Conservation (phyloP, 2,113 vertebrate species). For the Larimichthys polyactis region DNA sequence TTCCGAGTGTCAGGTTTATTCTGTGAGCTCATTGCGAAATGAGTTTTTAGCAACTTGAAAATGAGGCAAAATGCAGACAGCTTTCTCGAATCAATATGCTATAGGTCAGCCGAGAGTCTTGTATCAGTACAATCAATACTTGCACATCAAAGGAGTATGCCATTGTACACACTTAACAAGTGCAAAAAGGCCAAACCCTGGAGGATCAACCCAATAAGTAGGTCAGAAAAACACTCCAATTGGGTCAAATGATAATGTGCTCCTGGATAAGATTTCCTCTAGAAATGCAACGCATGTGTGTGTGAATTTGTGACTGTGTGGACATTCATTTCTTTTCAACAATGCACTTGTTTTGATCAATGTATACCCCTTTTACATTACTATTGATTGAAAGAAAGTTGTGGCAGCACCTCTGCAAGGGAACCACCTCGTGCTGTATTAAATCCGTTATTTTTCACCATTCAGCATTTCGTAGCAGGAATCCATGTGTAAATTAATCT, state of each 20-base stretch:
- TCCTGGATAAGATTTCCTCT: conserved; percentile 47
- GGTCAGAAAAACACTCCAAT: conserved; percentile 79
- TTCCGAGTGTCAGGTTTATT: conserved; percentile 14
- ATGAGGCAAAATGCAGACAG: conserved; percentile 59
- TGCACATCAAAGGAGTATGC: conserved; percentile 78
- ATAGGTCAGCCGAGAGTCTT: conserved; percentile 81
- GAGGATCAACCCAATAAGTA: conserved; percentile 77
- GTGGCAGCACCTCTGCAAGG: conserved; percentile 7
- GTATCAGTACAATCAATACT: conserved; percentile 80
- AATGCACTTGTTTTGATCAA: conserved; percentile 37
- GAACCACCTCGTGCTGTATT: conserved; percentile 43
- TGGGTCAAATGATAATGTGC: conserved; percentile 80
- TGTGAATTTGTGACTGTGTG: not conserved
- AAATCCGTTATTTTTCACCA: conserved; percentile 58
- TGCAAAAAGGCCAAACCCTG: conserved; percentile 75
- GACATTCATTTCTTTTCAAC: conserved; percentile 27
- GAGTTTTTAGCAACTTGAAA: conserved; percentile 73
- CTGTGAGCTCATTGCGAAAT: conserved; percentile 56
- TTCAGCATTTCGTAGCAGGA: conserved; percentile 80
- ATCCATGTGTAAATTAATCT: conserved; percentile 79
- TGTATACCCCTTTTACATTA: conserved; percentile 36
- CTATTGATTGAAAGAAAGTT: conserved; percentile 53
- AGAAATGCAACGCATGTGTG: conserved; percentile 18
- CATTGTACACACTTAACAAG: conserved; percentile 77
- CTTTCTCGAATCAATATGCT: conserved; percentile 75